Evolutionary conservation across 2,888 invertebrate genomes (phyloP), one percentile per base, ranked within the genome.

Genomic region (Macrophya alboannulata): DNA sequence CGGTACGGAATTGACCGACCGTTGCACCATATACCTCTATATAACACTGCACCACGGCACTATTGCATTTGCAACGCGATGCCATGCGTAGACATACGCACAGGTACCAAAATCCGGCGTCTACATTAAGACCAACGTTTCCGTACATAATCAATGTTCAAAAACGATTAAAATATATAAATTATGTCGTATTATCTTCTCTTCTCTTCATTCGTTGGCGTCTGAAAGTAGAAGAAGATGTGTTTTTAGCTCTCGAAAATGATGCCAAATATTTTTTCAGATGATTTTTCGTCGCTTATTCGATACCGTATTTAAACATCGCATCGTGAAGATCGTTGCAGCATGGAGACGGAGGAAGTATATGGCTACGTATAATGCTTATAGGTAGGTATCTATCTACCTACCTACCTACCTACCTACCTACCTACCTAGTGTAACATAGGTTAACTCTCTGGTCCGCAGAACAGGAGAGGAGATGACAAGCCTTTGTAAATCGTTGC

Each of bases 401-500:
- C 45, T 45, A 45, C 45, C 51, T 17, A 51, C 17, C 51, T 51
- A 51, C 48, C 48, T 17, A 48, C 48, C 48, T 48, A 51, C 51
- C 51, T 51, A 51, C 17, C 51, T 51, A 51, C 51, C 51, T 59
- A 59, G n/a, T 76, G 17, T 55, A 37, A 37, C 77, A 77, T 37
- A 55, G 51, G 48, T 43, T 31, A 25, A 55, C 72, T 45, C 37
- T 68, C 25, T 10, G 21, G 43, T 74, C 72, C 45, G 45, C 12
- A 37, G 25, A 43, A n/a, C 40, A 25, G 40, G 21, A 31, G 62
- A 25, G 62, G 68, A 48, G 83, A 83, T 83, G 83, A 83, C 83
- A 83, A 83, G 83, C 83, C 83, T 83, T 83, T 83, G 83, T 83
- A 92, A 55, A 82, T 82, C 68, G 72, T 71, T 81, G 72, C 79